Conservation (phyloP, 2,113 vertebrate genomes). For the Garra rufa region DNA sequence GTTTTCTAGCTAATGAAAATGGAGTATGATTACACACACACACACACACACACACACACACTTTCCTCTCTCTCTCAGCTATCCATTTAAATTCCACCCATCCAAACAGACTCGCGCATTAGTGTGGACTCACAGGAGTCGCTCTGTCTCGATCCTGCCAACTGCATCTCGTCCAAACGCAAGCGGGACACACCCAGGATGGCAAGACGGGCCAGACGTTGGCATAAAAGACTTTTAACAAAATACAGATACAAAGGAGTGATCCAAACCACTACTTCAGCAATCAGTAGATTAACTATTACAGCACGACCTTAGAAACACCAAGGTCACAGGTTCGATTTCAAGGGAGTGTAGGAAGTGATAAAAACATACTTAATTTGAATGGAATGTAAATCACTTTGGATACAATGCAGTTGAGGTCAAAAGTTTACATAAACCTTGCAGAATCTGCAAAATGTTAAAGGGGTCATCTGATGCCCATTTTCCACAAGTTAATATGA, state of each 20-base stretch:
- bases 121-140: constrained; percentile 29
- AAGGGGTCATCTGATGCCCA: too few relatives aligned
- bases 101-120: constrained; percentile 26
- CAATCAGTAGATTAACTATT: neutral
- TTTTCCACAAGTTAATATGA: too few relatives aligned
- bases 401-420: too few relatives aligned
- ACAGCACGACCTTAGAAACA: neutral
- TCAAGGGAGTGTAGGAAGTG: neutral
- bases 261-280: neutral
- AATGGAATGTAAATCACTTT: neutral
- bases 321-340: neutral
- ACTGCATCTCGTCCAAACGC: constrained; percentile 19
- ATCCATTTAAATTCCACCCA: constrained; percentile 38
- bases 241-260: neutral
- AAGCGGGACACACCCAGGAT: constrained; percentile 1
- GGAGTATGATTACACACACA: constrained; percentile 17
- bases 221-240: neutral
- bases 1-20: constrained; percentile 21
- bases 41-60: neutral
- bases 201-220: neutral
- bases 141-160: constrained; percentile 26
- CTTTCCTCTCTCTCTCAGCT: neutral
- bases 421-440: too few relatives aligned
- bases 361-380: neutral
- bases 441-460: too few relatives aligned